Percentiles rank a stretch among this genome's conserved stretches.
Conservation (phyloP, 2,797 vertebrate species). For the Tragelaphus eurycerus region DNA sequence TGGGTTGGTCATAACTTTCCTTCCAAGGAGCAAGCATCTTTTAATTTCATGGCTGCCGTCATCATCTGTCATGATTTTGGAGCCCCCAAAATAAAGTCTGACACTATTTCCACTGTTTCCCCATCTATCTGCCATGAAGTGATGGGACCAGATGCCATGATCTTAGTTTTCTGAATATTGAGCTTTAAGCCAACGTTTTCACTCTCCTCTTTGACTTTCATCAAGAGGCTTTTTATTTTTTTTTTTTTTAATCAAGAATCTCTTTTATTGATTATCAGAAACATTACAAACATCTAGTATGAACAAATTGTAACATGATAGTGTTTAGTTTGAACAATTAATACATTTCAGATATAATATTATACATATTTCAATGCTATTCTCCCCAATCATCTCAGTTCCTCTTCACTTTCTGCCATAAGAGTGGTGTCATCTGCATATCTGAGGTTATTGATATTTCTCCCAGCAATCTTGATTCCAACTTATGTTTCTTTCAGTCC, state of each 20-base stretch:
- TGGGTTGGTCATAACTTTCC: too few relatives aligned
- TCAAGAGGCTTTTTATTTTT: background rate
- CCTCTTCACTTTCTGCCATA: background rate
- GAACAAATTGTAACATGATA: too few relatives aligned
- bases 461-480: background rate
- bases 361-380: too few relatives aligned
- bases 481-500: rapidly evolving
- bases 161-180: background rate
- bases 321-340: too few relatives aligned
- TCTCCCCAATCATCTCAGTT: too few relatives aligned
- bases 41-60: too few relatives aligned
- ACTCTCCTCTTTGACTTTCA: background rate
- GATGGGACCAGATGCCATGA: background rate
- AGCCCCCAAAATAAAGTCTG: rapidly evolving
- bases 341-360: too few relatives aligned
- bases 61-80: background rate
- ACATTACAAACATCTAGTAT: too few relatives aligned
- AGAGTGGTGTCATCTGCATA: background rate
- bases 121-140: background rate
- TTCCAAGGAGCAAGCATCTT: too few relatives aligned
- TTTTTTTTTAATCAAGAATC: too few relatives aligned
- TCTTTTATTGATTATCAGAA: too few relatives aligned
- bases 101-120: background rate
- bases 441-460: background rate
- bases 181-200: background rate